Evolutionary conservation across 2,797 vertebrate genomes (phyloP).

Genomic region (Acanthiza pusilla): DNA sequence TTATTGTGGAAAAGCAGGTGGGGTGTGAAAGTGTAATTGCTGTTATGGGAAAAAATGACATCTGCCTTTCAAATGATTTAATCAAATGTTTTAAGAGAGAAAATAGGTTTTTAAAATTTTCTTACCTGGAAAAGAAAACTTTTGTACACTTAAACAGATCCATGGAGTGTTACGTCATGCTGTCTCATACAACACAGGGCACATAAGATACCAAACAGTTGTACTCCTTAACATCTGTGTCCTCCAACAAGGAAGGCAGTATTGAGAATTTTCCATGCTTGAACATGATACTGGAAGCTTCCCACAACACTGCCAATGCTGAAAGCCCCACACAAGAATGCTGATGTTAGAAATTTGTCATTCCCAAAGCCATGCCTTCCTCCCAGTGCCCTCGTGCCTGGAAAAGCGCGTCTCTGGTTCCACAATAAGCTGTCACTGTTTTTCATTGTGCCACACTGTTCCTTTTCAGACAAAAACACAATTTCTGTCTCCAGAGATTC

Average conservation of each 20-base stretch:
- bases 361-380: not conserved
- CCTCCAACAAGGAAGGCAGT: constrained; percentile 34
- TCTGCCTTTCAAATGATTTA: not conserved
- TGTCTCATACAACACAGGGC: not conserved
- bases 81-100: not conserved
- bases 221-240: constrained; percentile 11
- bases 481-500: not conserved
- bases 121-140: not conserved
- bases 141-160: not conserved
- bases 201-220: not conserved
- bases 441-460: not conserved
- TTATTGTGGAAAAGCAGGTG: not conserved
- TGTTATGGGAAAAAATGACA: not conserved
- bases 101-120: not conserved
- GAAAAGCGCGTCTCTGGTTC: not conserved
- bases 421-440: not conserved
- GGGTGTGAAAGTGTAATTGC: not conserved
- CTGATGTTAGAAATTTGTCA: not conserved
- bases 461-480: constrained; percentile 19
- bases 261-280: constrained; percentile 38
- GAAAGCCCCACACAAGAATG: not conserved
- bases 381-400: accelerated
- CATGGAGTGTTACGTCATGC: not conserved
- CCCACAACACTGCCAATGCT: not conserved
- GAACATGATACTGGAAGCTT: constrained; percentile 28